A percentile compares a stretch with the other conserved stretches of the same genome.
Conservation (phyloP, 2,888 invertebrate genomes). For the Yponomeuta evonymella region DNA sequence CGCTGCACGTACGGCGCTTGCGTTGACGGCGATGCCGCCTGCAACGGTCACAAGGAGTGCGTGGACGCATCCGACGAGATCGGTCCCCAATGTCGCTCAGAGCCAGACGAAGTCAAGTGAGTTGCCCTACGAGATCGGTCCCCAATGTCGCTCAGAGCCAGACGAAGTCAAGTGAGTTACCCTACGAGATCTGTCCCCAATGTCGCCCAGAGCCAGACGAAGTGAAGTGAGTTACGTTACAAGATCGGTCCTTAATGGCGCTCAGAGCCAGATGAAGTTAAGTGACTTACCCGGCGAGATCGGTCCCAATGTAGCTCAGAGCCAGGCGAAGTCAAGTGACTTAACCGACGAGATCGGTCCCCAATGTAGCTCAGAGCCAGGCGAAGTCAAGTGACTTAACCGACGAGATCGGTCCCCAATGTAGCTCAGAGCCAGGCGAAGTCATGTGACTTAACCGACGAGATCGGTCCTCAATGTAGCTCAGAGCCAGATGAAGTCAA, state of each 20-base stretch:
- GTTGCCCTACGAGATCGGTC: conserved; percentile 45
- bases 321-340: conserved; percentile 37
- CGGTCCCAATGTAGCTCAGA: conserved; percentile 50
- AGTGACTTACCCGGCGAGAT: conserved; percentile 21
- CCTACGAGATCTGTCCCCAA: conserved; percentile 38
- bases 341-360: conserved; percentile 43
- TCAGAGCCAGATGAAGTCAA: too few relatives aligned
- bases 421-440: conserved; percentile 42
- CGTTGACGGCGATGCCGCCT: conserved; percentile 56
- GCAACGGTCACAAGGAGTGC: conserved; percentile 51
- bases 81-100: conserved; percentile 48
- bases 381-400: too few relatives aligned
- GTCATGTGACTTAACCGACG: too few relatives aligned
- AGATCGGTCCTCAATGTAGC: too few relatives aligned
- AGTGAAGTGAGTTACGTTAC: too few relatives aligned
- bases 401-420: too few relatives aligned
- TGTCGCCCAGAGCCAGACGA: conserved; percentile 46
- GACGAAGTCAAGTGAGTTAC: too few relatives aligned
- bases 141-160: too few relatives aligned
- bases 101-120: conserved; percentile 37
- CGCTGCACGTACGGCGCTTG: conserved; percentile 61
- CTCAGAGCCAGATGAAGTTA: too few relatives aligned
- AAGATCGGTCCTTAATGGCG: too few relatives aligned
- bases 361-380: too few relatives aligned
- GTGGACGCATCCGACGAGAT: conserved; percentile 64